Conservation (phyloP, 2,113 vertebrate genomes). For the Maccullochella peelii region DNA sequence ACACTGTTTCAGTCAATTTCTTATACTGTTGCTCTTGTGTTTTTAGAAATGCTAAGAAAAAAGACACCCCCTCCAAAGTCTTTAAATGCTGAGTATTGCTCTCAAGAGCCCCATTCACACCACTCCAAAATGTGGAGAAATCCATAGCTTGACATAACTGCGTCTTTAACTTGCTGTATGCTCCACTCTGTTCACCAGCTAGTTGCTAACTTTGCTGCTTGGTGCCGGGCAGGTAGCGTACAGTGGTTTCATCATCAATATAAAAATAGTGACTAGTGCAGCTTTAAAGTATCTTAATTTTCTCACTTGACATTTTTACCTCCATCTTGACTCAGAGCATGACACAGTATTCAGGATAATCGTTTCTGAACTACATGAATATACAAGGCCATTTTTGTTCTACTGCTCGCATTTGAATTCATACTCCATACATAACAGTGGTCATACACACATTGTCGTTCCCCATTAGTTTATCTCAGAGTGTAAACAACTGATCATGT, state of each 20-base stretch:
- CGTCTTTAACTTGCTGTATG: too few relatives aligned
- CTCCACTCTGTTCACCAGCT: not conserved
- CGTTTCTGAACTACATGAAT: not conserved
- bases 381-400: not conserved
- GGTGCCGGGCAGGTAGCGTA: not conserved
- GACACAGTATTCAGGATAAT: not conserved
- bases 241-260: not conserved
- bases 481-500: conserved; percentile 23
- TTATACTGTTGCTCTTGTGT: not conserved
- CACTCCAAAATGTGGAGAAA: not conserved
- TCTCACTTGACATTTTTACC: not conserved
- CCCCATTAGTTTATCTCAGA: conserved; percentile 7
- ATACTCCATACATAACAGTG: not conserved
- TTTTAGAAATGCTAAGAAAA: not conserved
- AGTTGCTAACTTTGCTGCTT: not conserved
- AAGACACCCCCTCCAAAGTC: too few relatives aligned
- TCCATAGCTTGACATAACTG: too few relatives aligned
- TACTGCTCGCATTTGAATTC: not conserved
- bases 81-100: not conserved
- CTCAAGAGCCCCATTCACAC: not conserved
- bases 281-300: not conserved
- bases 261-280: not conserved
- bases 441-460: conserved; percentile 4
- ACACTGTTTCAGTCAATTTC: not conserved
- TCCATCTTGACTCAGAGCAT: not conserved